Conservation (phyloP, 64 coral and sea anemone genomes). For the Montipora foliosa region DNA sequence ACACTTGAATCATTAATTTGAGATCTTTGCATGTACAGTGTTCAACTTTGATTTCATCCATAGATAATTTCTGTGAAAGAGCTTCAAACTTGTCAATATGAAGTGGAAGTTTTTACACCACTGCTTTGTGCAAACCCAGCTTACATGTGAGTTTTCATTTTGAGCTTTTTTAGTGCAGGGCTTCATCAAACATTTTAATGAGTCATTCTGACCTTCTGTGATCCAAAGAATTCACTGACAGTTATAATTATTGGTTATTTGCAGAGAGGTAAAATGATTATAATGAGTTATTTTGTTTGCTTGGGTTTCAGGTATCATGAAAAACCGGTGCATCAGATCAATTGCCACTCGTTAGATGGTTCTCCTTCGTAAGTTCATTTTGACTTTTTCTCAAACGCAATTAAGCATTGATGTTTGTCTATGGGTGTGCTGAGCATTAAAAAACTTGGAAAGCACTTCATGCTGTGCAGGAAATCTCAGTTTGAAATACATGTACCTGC, state of each 20-base stretch:
- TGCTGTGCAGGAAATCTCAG: too few species aligned
- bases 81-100: slow-evolving; percentile 76
- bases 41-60: background rate
- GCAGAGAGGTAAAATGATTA: too few species aligned
- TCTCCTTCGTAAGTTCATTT: slow-evolving; percentile 60
- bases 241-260: too few species aligned
- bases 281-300: background rate
- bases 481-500: too few species aligned
- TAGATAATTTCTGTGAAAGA: slow-evolving; percentile 82
- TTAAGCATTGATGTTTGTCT: background rate
- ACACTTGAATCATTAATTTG: background rate
- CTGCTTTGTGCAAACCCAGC: slow-evolving; percentile 62
- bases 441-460: too few species aligned
- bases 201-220: too few species aligned
- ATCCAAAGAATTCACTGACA: too few species aligned
- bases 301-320: slow-evolving; percentile 56
- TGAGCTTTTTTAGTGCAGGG: too few species aligned
- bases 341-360: slow-evolving; percentile 70
- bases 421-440: too few species aligned
- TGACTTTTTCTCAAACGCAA: background rate
- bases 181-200: too few species aligned
- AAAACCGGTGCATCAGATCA: slow-evolving; percentile 65
- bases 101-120: slow-evolving; percentile 82
- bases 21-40: background rate
- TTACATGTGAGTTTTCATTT: slow-evolving; percentile 57